Evolutionary conservation across 2,113 vertebrate genomes (phyloP).

Genomic region (Thomomys bottae): DNA sequence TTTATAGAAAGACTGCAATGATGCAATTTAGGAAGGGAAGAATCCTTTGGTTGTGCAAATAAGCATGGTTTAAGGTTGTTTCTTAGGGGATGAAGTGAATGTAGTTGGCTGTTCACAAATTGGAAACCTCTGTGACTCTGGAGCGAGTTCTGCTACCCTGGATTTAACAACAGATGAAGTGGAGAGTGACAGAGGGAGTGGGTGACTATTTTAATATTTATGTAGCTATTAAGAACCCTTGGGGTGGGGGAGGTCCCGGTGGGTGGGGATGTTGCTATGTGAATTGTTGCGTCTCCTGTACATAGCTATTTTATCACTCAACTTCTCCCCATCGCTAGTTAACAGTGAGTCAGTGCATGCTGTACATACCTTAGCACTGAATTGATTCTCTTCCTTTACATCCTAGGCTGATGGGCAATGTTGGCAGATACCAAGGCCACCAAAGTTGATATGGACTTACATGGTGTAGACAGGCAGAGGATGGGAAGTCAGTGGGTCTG

Average conservation of each 20-base stretch:
- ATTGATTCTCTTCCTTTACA: neutral
- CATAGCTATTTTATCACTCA: neutral
- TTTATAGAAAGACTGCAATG: conserved; percentile 24
- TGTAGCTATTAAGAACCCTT: neutral
- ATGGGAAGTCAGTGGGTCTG: conserved; percentile 30
- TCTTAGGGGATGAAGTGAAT: neutral
- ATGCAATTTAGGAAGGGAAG: conserved; percentile 41
- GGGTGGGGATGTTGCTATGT: neutral
- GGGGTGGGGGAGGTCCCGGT: neutral
- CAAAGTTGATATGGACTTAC: conserved; percentile 3
- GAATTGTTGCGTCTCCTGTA: neutral
- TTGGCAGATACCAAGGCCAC: conserved; percentile 53
- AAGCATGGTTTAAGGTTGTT: neutral
- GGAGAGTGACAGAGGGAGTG: neutral
- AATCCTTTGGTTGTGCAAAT: conserved; percentile 27
- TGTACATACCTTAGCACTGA: neutral
- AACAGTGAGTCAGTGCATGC: neutral
- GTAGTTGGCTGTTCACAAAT: conserved; percentile 15
- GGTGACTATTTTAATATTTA: neutral
- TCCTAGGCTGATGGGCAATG: neutral
- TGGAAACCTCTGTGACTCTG: neutral
- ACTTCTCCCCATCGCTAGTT: neutral
- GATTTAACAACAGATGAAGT: conserved; percentile 17
- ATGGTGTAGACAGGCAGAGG: neutral
- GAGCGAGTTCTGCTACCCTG: neutral